phyloP scores from a whole-genome alignment of 2,113 vertebrate genomes.

The Emydura subglobosa region DNA sequence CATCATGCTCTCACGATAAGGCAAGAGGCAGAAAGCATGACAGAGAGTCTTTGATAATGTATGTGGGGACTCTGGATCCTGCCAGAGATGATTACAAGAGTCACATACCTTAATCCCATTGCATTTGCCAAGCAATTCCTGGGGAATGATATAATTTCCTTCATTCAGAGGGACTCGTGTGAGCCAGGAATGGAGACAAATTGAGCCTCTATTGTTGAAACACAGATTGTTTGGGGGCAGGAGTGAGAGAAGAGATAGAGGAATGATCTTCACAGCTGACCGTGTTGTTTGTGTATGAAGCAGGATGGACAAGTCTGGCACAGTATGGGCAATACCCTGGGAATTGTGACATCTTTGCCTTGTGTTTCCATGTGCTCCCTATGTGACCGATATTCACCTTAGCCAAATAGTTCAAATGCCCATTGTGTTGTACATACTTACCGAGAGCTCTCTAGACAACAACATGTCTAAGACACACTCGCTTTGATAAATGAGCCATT shows the following conservation, averaged over 20 bases:
- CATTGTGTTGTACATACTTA: fast-evolving
- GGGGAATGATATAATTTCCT: conserved; percentile 56
- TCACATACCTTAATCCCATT: conserved; percentile 18
- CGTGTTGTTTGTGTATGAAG: background rate
- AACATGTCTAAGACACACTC: background rate
- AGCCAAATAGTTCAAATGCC: fast-evolving
- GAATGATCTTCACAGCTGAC: background rate
- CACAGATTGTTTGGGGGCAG: background rate
- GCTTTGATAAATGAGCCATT: background rate
- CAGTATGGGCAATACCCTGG: background rate
- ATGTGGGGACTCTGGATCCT: background rate
- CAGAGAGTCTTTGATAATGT: conserved; percentile 50
- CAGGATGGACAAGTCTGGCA: background rate
- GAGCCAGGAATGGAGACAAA: background rate
- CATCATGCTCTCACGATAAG: conserved; percentile 12
- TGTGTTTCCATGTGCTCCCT: background rate
- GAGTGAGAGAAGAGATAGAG: background rate
- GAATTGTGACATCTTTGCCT: background rate
- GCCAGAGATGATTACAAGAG: background rate
- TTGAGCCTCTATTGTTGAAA: background rate
- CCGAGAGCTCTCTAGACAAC: background rate
- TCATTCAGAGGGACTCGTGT: fast-evolving
- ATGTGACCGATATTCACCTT: fast-evolving
- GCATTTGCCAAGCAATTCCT: background rate
- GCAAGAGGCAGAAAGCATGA: background rate